Conservation (phyloP, 64 coral and sea anemone genomes). For the Stichodactyla helianthus region DNA sequence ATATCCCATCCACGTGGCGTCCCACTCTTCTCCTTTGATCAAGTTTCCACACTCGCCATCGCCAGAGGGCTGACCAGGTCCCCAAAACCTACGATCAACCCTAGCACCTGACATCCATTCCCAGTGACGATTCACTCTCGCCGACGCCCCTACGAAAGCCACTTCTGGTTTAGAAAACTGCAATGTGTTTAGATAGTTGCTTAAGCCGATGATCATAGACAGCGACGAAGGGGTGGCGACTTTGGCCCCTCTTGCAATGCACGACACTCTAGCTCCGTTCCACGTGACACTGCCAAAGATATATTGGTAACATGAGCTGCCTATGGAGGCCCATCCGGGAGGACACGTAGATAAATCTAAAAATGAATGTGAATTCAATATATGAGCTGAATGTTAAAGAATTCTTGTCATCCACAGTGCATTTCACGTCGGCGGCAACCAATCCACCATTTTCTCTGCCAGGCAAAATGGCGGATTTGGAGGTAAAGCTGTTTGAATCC, state of each 20-base stretch:
- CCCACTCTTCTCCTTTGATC: slow-evolving; percentile 28
- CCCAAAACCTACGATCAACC: slow-evolving; percentile 4
- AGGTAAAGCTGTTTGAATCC: no score
- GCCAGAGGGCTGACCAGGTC: slow-evolving; percentile 17
- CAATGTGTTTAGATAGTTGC: not conserved
- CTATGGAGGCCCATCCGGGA: slow-evolving; percentile 30
- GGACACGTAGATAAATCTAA: slow-evolving; percentile 21
- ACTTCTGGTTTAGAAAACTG: not conserved
- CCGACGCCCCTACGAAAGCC: slow-evolving; percentile 11
- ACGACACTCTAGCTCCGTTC: slow-evolving; percentile 1
- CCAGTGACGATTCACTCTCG: not conserved
- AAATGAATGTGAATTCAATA: not conserved
- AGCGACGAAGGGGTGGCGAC: not conserved
- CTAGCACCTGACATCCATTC: not conserved
- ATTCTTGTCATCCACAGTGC: no score
- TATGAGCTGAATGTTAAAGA: not conserved
- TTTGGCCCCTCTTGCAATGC: slow-evolving; percentile 4
- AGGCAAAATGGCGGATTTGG: no score
- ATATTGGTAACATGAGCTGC: slow-evolving; percentile 13
- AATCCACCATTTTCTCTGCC: no score
- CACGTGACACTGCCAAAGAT: not conserved
- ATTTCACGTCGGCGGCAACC: no score
- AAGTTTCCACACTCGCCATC: slow-evolving; percentile 40
- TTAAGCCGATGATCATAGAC: not conserved
- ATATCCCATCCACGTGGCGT: not conserved